These are phyloP conservation scores for Antheraea yamamai DNA, from an alignment of 2,888 invertebrate genomes.

Conservation along the genomic window DNA sequence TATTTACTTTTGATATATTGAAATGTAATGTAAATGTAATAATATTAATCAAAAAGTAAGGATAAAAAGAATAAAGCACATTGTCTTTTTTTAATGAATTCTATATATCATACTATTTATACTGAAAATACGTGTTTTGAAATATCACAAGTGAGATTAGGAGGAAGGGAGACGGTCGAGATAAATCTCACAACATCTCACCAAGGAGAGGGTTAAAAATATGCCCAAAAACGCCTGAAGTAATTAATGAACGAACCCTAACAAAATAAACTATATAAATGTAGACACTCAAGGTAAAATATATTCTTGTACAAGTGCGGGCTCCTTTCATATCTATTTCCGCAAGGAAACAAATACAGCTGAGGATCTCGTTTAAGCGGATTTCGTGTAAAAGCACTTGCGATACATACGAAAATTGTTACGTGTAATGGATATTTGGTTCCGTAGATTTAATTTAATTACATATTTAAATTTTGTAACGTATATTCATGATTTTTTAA, in stretches of 20 bases:
- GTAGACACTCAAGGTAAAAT: background rate
- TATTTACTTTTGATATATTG: too few species aligned
- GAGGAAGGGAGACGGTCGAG: too few species aligned
- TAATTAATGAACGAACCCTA: background rate
- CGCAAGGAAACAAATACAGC: constrained; percentile 38
- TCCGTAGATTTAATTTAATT: constrained; percentile 2
- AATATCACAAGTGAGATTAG: too few species aligned
- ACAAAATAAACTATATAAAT: background rate
- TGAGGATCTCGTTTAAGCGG: constrained; percentile 35
- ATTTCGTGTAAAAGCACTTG: constrained; percentile 28
- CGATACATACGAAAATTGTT: constrained; percentile 22
- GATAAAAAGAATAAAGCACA: too few species aligned
- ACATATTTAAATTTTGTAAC: too few species aligned
- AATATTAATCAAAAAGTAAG: too few species aligned
- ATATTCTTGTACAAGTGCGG: constrained; percentile 5
- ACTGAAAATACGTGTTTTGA: too few species aligned
- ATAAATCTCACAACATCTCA: too few species aligned
- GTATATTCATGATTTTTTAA: too few species aligned
- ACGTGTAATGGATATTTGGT: constrained; percentile 8
- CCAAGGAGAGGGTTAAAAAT: too few species aligned
- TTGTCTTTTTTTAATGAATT: background rate
- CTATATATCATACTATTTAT: background rate
- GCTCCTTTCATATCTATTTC: constrained; percentile 30
- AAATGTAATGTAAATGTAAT: too few species aligned
- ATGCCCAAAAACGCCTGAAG: too few species aligned